Evolutionary conservation across 2,113 vertebrate genomes (phyloP), one percentile per base, ranked within the genome.

Genomic region (Scytalopus superciliaris): DNA sequence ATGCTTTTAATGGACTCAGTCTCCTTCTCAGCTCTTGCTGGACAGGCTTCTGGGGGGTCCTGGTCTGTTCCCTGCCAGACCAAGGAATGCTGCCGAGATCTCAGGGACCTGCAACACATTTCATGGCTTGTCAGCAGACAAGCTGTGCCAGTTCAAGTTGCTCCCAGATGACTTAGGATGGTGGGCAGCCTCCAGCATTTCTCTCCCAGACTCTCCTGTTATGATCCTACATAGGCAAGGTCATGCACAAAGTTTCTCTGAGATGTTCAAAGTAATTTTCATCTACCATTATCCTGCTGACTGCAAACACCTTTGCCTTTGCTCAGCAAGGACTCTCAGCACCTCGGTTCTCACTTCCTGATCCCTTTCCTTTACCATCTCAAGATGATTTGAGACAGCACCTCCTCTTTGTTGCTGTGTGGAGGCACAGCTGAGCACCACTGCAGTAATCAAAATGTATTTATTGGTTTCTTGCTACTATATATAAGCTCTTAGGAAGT

Each of bases 391-490:
- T 28, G 23, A 79, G 37, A 9, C 3, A 25, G 17, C 63, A 69
- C 2, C 42, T 92, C 23, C 37, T 73, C 66, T 83, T 50, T 47
- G 28, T 30, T 72, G n/a, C 22, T 79, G 9, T 55, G 33, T 57
- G 55, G 40, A 83, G 25, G 57, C 60, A 76, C 15, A 79, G 83
- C 37, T 83, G 55, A 92, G 59, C 37, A 88, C 21, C 59, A 62
- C 75, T 90, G 82, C 88, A 91, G 70, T 64, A 90, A 94, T 93
- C 81, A 94, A 57, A 83, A 73, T 35, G 21, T 22, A 49, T 76
- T 73, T 90, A 79, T 66, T 73, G 50, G 72, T 68, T 93, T 91
- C 66, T 87, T 95, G 66, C 19, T 96, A 19, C 80, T 83, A 76
- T 84, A 90, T 83, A 80, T 77, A 94, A 76, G 23, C 35, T 76